phyloP scores from a whole-genome alignment of 2,797 vertebrate genomes.

The Sciurus vulgaris region DNA sequence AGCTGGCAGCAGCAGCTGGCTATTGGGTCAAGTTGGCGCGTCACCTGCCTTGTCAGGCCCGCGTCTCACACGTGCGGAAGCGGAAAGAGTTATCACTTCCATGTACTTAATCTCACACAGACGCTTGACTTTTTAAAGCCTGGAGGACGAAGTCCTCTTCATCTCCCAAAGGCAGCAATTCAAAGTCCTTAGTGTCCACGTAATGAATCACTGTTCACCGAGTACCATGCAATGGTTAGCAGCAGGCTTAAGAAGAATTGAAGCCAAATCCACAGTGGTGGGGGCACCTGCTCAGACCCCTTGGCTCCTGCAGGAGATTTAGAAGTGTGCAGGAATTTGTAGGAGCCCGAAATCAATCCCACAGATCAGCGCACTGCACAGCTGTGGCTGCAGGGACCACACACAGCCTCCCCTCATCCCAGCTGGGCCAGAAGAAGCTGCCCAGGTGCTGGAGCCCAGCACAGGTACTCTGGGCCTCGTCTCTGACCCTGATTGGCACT shows the following conservation, averaged over 20 bases:
- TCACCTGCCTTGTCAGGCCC: rapidly evolving
- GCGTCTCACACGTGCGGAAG: rapidly evolving
- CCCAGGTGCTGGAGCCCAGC: background rate
- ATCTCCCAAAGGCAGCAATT: background rate
- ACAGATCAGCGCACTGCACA: rapidly evolving
- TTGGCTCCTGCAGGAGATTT: background rate
- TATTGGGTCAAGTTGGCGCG: background rate
- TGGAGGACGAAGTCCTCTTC: constrained; percentile 52
- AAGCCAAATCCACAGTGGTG: background rate
- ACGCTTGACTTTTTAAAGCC: constrained; percentile 38
- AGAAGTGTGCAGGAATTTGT: background rate
- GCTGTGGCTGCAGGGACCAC: background rate
- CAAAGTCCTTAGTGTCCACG: background rate
- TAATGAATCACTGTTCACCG: constrained; percentile 32
- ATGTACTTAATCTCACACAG: background rate
- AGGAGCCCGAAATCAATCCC: background rate
- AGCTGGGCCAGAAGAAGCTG: background rate
- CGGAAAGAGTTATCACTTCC: background rate
- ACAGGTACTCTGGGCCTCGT: rapidly evolving
- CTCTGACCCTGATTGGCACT: background rate
- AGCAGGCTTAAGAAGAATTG: background rate
- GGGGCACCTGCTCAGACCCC: background rate
- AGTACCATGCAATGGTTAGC: background rate
- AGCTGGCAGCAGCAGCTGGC: too few relatives aligned
- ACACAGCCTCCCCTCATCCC: rapidly evolving